A percentile compares a stretch with the other conserved stretches of the same genome.
phyloP scores from a whole-genome alignment of 2,888 invertebrate species.

The Tipula vernalis region DNA sequence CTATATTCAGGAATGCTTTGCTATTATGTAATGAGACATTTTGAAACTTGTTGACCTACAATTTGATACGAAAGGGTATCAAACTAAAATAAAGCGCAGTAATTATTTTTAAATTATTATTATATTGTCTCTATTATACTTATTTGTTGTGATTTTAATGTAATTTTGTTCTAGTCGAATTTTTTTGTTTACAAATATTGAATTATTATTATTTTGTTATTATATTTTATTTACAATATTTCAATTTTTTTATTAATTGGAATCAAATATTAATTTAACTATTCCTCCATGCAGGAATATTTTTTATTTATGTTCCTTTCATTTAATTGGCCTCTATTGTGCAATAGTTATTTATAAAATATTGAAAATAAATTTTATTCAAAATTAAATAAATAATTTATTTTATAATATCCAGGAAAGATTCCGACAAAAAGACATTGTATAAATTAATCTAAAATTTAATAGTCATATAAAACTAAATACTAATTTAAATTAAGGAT shows the following conservation, averaged over 20 bases:
- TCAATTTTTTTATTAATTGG: background rate
- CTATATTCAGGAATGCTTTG: too few relatives aligned
- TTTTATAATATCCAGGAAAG: background rate
- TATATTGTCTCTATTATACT: background rate
- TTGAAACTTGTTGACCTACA: too few relatives aligned
- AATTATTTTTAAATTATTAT: background rate
- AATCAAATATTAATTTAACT: background rate
- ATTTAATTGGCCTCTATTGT: background rate
- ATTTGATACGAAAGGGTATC: too few relatives aligned
- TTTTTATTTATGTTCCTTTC: background rate
- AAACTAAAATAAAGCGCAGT: too few relatives aligned
- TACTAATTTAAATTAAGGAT: background rate
- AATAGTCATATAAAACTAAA: background rate
- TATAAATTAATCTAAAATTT: background rate
- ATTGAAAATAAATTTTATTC: background rate
- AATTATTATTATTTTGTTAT: background rate
- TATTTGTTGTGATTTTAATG: background rate
- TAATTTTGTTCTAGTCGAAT: background rate
- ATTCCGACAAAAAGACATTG: background rate
- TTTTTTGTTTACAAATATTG: background rate
- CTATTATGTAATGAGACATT: too few relatives aligned
- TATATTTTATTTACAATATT: background rate
- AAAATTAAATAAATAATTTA: background rate
- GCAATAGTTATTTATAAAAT: background rate
- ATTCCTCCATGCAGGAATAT: background rate